Base-by-base conservation (phyloP, 2,113 vertebrate species). In the Alligator sinensis region DNA sequence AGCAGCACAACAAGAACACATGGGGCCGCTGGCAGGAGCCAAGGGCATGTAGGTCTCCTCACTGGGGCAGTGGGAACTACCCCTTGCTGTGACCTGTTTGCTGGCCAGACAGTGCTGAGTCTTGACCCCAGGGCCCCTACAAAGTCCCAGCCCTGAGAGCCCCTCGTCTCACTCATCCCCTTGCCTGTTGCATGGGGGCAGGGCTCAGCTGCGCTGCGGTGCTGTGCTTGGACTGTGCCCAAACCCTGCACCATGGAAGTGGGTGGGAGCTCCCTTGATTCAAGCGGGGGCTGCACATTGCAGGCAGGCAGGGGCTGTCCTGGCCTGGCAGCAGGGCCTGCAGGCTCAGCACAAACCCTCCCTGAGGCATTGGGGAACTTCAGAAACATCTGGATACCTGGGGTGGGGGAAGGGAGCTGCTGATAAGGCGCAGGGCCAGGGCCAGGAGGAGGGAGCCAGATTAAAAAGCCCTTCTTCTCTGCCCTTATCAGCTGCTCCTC, bases 51-150 rank as follows among this genome's bases (percentile, higher is more conserved):
- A 9, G 38, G 38, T 38, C 38, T 38, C 38, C 38, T 38, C 38
- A 8, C 38, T 38, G 38, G 38, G 38, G 38, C 34, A 38, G 38
- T 38, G 38, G 38, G 38, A 38, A 38, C 38, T 5, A 8, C 38
- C 38, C 38, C 38, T 38, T 38, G 38, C 38, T 38, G 38, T 38
- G 38, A 38, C 38, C 94, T 94, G 84, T 74, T 28, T 96, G 96
- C 96, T 88, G 95, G 96, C 92, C 96, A 80, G 66, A 81, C 87
- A 84, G 93, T 91, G 90, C 80, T 89, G 96, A 95, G 97, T 38
- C 38, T 38, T 38, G 91, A 88, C 97, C 98, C 97, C 97, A 25
- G 95, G 77, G 59, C 86, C 89, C 89, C 85, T 87, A 95, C 91
- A 93, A 76, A 74, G 93, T 14, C 1, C 27, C 28, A 17, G n/a